Evolutionary conservation across 2,888 invertebrate genomes (phyloP).

Genomic region (Amiota mariae): DNA sequence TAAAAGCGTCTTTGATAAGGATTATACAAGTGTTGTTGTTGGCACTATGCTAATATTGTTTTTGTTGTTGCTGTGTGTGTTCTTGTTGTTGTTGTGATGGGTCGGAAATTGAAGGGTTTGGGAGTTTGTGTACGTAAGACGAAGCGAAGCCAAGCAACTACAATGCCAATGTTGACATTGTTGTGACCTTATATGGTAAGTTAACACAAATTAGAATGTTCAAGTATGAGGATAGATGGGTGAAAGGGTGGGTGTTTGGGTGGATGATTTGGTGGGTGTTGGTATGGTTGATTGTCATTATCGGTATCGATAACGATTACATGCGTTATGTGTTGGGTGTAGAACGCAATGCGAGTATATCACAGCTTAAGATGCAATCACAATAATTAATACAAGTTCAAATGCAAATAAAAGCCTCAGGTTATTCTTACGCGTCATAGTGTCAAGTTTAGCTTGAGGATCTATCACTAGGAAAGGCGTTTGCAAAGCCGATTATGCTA

Average conservation of each 20-base stretch:
- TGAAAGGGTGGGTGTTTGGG: not conserved
- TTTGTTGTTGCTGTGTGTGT: slow-evolving; percentile 52
- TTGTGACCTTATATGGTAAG: slow-evolving; percentile 44
- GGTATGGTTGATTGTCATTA: not conserved
- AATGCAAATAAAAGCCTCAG: slow-evolving; percentile 12
- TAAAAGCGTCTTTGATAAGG: slow-evolving; percentile 56
- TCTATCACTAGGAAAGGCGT: not conserved
- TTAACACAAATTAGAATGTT: slow-evolving; percentile 14
- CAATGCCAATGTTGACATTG: slow-evolving; percentile 60
- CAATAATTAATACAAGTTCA: slow-evolving; percentile 23
- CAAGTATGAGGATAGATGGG: not conserved
- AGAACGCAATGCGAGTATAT: not conserved
- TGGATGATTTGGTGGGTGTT: slow-evolving; percentile 1
- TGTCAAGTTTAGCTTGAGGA: slow-evolving; percentile 21
- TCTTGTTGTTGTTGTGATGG: slow-evolving; percentile 49
- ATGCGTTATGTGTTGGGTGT: too few species aligned
- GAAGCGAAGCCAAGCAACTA: slow-evolving; percentile 55
- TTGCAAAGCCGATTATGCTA: not conserved
- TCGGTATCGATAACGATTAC: not conserved
- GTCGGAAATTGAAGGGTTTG: slow-evolving; percentile 42
- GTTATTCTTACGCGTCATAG: slow-evolving; percentile 18
- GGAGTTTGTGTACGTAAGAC: slow-evolving; percentile 31
- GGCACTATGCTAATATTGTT: slow-evolving; percentile 29
- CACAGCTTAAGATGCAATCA: slow-evolving; percentile 4
- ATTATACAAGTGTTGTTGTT: slow-evolving; percentile 54